Base-by-base conservation (phyloP, 1,140 invertebrate species). In the Drosophila sucinea region DNA sequence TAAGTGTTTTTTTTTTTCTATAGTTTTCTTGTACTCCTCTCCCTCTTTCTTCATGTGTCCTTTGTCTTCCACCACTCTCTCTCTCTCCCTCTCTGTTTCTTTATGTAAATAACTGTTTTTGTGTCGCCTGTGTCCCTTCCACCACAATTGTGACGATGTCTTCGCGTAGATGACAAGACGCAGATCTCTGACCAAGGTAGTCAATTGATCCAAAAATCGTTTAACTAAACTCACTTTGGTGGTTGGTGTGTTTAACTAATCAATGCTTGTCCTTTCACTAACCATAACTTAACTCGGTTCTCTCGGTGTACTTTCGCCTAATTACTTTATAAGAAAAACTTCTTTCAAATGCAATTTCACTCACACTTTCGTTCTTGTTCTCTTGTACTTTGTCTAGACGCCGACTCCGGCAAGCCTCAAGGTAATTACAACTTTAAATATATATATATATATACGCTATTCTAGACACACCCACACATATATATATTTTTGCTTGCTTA, bases 131-230 rank as follows among this genome's bases (percentile, higher is more conserved):
- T 76, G 47, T 69, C 69, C 61, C 56, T 60, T 68, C 40, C 60
- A 51, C 71, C 55, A 64, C 32, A 6, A 11, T 33, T 60, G 58
- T 54, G 62, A 44, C 35, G 67, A 70, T 83, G 73, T 65, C 67
- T 47, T 25, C 23, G 7, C 51, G n/a, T 76, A 91, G 89, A 91
- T 67, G 89, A 91, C 73, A 91, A 91, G 57, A 89, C 79, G 73
- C 67, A 55, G 66, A 72, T 40, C 77, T 60, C 70, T 73, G 89
- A 91, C 68, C 76, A 91, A 91, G 89, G 89, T 91, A 91, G 80
- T 72, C 63, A 70, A 70, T 32, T 71, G 67, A 57, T 57, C 51
- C 17, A 47, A 17, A 17, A 17, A 61, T 67, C 38, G 5, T 66
- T 40, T 38, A 61, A 23, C 44, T 23, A 7, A 27, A 23, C 35